Evolutionary conservation across 2,888 invertebrate genomes (phyloP), one percentile per base, ranked within the genome.

Genomic region (Torymus aiolomorphi): DNA sequence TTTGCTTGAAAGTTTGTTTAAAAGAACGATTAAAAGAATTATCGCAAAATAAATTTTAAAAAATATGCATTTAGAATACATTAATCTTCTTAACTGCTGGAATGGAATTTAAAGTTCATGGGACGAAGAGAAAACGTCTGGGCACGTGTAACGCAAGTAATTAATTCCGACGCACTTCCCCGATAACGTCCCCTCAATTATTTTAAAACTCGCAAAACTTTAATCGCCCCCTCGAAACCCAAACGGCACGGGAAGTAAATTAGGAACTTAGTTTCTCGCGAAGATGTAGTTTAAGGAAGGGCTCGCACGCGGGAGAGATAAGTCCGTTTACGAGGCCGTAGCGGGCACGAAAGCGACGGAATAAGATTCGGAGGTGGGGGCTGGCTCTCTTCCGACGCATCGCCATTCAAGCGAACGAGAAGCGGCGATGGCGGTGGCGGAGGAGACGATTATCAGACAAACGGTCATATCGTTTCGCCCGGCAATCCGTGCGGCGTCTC

Each of bases 401-500:
- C 57, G 69, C 59, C 62, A 61, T 76, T 76, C 49, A 67, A 56
- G 52, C 31, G 31, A 31, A 31, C 31, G 31, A 31, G 20, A 31
- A 24, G 31, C 31, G 24, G 59, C 51, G 18, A 31, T 31, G 31
- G 31, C 8, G 31, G 31, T 3, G 8, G 31, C 31, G 31, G 3
- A 31, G 31, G 31, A 31, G 42, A 52, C 69, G 62, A 74, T 74
- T 49, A 74, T 74, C 63, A 70, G 59, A 59, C 78, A 67, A 31
- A 54, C 59, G 70, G 71, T 59, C 80, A 66, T 70, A 74, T 76
- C 66, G 75, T 52, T 77, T 54, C 69, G 31, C 52, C 62, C 52
- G 49, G 56, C 63, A 56, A 31, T 65, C 57, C 16, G 14, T 8
- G 31, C 31, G 31, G 31, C 31, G 31, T 2, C 16, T 13, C 57